phyloP scores from a whole-genome alignment of 2,113 vertebrate species.

The Boleophthalmus pectinirostris region DNA sequence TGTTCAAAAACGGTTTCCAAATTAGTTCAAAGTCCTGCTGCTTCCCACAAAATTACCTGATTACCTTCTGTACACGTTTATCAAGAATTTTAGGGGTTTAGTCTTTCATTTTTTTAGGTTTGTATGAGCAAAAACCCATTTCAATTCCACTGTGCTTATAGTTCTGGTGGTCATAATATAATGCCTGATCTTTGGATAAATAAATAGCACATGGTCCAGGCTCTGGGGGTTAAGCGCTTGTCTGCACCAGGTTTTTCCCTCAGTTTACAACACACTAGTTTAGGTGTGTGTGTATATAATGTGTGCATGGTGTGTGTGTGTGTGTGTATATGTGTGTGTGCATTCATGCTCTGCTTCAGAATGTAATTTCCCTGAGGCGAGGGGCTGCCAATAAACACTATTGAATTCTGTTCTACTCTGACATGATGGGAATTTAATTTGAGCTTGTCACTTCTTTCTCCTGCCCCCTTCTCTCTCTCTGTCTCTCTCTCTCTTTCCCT shows the following conservation, averaged over 20 bases:
- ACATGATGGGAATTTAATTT: slow-evolving; percentile 83
- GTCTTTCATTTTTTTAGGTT: no score
- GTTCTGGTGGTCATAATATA: neutral
- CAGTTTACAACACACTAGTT: slow-evolving; percentile 10
- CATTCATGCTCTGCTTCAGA: slow-evolving; percentile 73
- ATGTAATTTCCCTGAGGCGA: slow-evolving; percentile 80
- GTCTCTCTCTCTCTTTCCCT: slow-evolving; percentile 37
- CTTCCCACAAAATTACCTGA: no score
- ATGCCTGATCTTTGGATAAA: slow-evolving; percentile 19
- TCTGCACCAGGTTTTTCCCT: slow-evolving; percentile 49
- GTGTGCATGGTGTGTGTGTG: slow-evolving; percentile 34
- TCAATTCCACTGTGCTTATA: no score
- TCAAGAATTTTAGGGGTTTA: no score
- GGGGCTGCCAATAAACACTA: slow-evolving; percentile 79
- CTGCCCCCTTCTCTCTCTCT: slow-evolving; percentile 42
- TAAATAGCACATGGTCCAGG: slow-evolving; percentile 52
- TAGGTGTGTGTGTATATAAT: slow-evolving; percentile 32
- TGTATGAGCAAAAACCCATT: no score
- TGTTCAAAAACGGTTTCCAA: no score
- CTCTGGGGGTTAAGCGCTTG: slow-evolving; percentile 48
- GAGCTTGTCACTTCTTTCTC: slow-evolving; percentile 74
- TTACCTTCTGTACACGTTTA: no score
- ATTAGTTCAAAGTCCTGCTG: no score
- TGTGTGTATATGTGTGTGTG: slow-evolving; percentile 37
- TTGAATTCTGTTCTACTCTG: slow-evolving; percentile 79